These are phyloP conservation scores for Paracentrotus lividus DNA, from an alignment of 53 echinoderm and acorn worm species.

Conservation along the genomic window DNA sequence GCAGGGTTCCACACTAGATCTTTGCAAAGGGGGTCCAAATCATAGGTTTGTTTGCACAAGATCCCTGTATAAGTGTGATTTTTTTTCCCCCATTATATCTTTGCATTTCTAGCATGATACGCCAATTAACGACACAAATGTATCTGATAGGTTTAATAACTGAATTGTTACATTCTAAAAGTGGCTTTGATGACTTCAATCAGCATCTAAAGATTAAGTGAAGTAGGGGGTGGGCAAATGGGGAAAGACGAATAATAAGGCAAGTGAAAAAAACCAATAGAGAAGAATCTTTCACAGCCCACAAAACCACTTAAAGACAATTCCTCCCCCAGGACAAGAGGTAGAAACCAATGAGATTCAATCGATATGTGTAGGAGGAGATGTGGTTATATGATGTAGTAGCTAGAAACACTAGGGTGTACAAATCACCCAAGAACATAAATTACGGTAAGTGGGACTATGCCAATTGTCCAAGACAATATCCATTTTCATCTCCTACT, in stretches of 20 bases:
- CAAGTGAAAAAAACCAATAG: conserved; percentile 48
- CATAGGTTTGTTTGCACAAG: too few relatives aligned
- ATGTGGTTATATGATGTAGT: conserved; percentile 23
- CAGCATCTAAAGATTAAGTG: not conserved
- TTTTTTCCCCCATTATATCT: too few relatives aligned
- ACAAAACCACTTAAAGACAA: conserved; percentile 62
- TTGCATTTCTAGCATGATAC: not conserved
- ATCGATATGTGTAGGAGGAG: conserved; percentile 51
- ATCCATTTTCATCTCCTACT: not conserved
- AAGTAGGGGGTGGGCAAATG: not conserved
- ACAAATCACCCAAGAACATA: conserved; percentile 25
- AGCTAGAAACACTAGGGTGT: not conserved
- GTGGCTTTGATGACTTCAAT: not conserved
- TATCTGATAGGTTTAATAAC: not conserved
- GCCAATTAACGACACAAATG: too few relatives aligned
- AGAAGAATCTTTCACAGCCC: conserved; percentile 55
- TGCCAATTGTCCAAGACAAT: conserved; percentile 29
- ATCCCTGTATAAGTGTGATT: too few relatives aligned
- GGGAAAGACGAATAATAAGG: conserved; percentile 36
- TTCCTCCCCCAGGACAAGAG: conserved; percentile 38
- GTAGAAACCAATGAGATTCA: conserved; percentile 54
- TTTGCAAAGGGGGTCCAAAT: too few relatives aligned
- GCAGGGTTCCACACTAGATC: too few relatives aligned
- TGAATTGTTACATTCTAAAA: not conserved
- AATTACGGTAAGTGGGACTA: conserved; percentile 51